Evolutionary conservation across 1,140 invertebrate genomes (phyloP).

Genomic region (Hypsibius dujardini): DNA sequence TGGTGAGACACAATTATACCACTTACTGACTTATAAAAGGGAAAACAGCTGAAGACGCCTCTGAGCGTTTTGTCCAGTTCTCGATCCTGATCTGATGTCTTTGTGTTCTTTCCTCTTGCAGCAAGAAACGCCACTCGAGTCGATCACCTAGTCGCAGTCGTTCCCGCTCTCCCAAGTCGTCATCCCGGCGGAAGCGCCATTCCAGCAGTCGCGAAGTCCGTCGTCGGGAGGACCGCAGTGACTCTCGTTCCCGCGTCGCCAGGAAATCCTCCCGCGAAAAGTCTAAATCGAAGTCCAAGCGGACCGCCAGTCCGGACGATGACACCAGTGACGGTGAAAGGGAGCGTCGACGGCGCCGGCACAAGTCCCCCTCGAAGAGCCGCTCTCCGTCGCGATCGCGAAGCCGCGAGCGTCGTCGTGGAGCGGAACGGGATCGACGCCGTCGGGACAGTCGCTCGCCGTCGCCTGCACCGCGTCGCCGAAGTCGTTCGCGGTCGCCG

Average conservation of each 20-base stretch:
- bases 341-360: background rate
- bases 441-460: background rate
- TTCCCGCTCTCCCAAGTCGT: constrained; percentile 4
- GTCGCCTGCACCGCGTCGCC: background rate
- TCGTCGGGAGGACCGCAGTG: background rate
- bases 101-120: background rate
- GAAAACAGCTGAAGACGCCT: background rate
- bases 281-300: too few species aligned
- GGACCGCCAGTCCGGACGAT: too few species aligned
- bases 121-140: background rate
- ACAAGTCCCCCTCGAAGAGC: background rate
- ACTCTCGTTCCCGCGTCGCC: background rate
- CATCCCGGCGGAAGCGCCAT: background rate
- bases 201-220: background rate
- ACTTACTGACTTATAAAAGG: background rate
- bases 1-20: background rate
- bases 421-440: background rate
- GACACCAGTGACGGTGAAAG: background rate
- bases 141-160: constrained; percentile 11
- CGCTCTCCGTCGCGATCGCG: background rate
- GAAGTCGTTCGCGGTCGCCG: constrained; percentile 2
- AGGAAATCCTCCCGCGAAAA: too few species aligned
- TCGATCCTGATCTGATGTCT: too few species aligned
- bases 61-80: background rate
- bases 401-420: background rate